Conservation (phyloP, 2,888 invertebrate genomes). For the Tethea ocularis region DNA sequence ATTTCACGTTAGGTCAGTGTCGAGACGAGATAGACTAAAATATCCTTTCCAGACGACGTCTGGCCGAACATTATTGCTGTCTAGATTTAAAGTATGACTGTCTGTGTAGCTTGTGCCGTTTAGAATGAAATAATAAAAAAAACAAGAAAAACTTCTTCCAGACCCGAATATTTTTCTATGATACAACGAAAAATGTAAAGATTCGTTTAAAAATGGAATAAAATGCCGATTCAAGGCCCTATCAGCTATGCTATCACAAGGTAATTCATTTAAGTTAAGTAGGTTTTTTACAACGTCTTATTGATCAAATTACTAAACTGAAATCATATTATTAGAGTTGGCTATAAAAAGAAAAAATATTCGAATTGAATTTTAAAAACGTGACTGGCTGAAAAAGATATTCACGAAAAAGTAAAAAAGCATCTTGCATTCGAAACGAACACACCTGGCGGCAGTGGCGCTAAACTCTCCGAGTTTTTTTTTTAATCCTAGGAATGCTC, state of each 20-base stretch:
- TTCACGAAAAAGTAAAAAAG: neutral
- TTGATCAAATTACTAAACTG: no score
- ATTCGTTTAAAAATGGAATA: no score
- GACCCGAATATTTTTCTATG: no score
- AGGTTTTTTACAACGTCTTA: no score
- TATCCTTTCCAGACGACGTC: slow-evolving; percentile 2
- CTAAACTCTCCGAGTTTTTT: neutral
- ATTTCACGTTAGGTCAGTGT: neutral
- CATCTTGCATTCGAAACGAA: neutral
- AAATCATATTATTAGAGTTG: no score
- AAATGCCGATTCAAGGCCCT: no score
- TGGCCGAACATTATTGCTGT: neutral
- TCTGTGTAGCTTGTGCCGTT: neutral
- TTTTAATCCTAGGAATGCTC: no score
- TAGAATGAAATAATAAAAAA: neutral
- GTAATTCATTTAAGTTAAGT: no score
- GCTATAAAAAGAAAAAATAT: neutral
- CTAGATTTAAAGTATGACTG: neutral
- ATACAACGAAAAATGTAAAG: no score
- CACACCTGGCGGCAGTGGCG: neutral
- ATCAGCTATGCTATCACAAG: no score
- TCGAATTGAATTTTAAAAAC: neutral
- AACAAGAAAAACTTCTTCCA: neutral
- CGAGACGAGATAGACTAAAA: neutral
- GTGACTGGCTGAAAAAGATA: neutral